Conservation (phyloP, 2,113 vertebrate species). For the Geococcyx californianus region DNA sequence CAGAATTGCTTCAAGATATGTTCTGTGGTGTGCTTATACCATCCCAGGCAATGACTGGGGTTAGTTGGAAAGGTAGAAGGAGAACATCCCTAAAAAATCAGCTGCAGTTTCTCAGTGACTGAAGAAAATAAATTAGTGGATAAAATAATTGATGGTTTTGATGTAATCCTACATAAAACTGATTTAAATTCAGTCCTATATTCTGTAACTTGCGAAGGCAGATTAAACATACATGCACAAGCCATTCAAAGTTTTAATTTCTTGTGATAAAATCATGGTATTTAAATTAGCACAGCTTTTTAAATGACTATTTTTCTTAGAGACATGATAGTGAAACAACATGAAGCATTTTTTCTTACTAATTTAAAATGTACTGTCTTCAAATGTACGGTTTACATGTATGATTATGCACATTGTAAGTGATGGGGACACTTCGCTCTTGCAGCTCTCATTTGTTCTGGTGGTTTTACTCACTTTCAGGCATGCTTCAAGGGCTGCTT, state of each 20-base stretch:
- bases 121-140: not conserved
- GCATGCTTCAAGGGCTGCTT: not conserved
- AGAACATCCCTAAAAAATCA: not conserved
- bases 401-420: not conserved
- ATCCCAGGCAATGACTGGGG: not conserved
- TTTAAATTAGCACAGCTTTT: not conserved
- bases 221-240: not conserved
- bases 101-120: not conserved
- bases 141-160: not conserved
- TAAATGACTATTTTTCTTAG: not conserved
- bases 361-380: not conserved
- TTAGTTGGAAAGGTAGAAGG: not conserved
- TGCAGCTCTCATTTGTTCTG: not conserved
- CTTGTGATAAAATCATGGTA: not conserved
- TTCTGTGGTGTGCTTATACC: not conserved
- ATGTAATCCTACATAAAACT: not conserved
- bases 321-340: not conserved
- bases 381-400: not conserved
- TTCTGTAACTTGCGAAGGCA: not conserved
- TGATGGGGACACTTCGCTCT: not conserved
- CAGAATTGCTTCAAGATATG: not conserved
- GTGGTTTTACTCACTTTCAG: not conserved
- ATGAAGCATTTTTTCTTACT: not conserved
- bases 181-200: not conserved
- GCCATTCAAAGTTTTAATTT: not conserved